Conservation (phyloP, 2,113 vertebrate species). For the Rhegmatorhina hoffmannsi region DNA sequence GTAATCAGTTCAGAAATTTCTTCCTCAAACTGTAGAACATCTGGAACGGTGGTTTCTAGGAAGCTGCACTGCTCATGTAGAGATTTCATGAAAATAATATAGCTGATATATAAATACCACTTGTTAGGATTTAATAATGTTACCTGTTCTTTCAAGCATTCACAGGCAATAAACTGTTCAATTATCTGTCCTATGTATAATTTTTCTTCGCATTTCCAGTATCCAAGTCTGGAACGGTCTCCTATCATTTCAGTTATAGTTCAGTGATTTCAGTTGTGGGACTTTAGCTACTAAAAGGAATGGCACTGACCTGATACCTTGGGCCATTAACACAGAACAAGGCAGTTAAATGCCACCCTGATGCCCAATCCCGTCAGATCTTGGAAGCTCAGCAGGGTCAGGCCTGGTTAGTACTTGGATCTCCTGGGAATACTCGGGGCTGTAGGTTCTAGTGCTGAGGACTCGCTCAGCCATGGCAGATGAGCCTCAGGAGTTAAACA, state of each 20-base stretch:
- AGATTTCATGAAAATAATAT: neutral
- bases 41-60: slow-evolving; percentile 6
- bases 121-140: neutral
- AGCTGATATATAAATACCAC: neutral
- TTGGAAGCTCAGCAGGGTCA: no score
- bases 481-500: no score
- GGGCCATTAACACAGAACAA: neutral
- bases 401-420: no score
- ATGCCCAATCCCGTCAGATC: no score
- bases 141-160: neutral
- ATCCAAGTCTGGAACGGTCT: neutral
- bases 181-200: neutral
- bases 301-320: neutral
- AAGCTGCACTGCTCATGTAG: neutral
- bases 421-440: no score
- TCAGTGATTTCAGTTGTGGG: neutral
- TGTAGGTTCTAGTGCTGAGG: no score
- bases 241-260: neutral
- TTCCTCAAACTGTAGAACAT: neutral
- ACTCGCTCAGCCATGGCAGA: no score
- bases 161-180: neutral
- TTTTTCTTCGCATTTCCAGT: neutral
- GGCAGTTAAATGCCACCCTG: neutral
- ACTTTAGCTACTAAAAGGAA: neutral
- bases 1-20: neutral